Conservation (phyloP, 2,888 invertebrate species). For the Heteromurus nitidus region DNA sequence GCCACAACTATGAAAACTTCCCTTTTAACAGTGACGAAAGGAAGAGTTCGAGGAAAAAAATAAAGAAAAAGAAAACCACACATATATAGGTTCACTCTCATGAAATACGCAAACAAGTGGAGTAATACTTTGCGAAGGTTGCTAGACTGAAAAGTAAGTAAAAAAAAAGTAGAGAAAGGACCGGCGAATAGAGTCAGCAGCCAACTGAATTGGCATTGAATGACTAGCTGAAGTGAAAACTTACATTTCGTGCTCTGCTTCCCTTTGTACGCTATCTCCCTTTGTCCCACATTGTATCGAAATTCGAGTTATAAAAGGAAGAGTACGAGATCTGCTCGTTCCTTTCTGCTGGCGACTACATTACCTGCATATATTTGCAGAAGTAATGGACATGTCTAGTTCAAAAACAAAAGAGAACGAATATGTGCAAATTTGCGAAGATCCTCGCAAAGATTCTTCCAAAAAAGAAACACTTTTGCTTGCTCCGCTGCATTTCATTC, state of each 20-base stretch:
- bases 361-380: too few relatives aligned
- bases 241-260: neutral
- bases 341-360: too few relatives aligned
- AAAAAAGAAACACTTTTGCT: too few relatives aligned
- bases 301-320: too few relatives aligned
- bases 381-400: too few relatives aligned
- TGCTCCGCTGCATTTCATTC: too few relatives aligned
- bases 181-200: neutral
- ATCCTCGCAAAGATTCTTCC: too few relatives aligned
- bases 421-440: too few relatives aligned
- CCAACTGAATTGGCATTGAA: neutral
- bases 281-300: neutral
- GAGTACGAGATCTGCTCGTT: too few relatives aligned
- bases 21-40: constrained; percentile 12
- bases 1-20: neutral
- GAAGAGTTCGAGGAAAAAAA: neutral
- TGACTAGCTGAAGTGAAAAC: neutral
- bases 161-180: neutral
- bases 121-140: neutral
- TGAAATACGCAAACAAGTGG: neutral
- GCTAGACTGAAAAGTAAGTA: neutral
- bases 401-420: too few relatives aligned
- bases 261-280: neutral
- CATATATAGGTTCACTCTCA: neutral
- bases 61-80: neutral